Conservation (phyloP, 2,113 vertebrate species). For the Scatophagus argus region DNA sequence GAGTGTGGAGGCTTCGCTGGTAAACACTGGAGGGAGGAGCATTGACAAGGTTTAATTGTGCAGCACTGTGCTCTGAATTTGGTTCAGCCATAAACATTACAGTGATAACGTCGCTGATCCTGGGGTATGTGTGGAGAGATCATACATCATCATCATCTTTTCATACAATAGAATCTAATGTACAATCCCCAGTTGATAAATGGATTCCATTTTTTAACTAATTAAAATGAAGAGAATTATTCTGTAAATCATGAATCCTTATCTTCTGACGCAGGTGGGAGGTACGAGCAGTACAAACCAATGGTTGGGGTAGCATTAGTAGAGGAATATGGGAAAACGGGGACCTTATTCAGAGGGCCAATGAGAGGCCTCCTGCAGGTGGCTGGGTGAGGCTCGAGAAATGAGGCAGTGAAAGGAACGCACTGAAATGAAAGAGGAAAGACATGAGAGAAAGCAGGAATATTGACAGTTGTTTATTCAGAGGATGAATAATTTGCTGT, state of each 20-base stretch:
- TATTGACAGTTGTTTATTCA: background rate
- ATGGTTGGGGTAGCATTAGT: background rate
- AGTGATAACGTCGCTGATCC: background rate
- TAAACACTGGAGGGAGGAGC: background rate
- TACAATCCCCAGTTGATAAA: background rate
- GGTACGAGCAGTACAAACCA: too few relatives aligned
- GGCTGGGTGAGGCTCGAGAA: background rate
- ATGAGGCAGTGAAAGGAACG: background rate
- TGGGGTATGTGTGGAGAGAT: background rate
- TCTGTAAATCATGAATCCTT: background rate
- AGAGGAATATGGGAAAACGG: background rate
- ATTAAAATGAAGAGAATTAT: background rate
- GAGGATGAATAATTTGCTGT: background rate
- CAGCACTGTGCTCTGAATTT: background rate
- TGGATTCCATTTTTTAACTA: background rate
- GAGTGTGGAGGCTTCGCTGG: too few relatives aligned
- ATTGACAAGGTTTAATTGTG: background rate
- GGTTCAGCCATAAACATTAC: background rate
- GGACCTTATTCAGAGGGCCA: background rate
- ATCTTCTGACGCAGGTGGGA: background rate
- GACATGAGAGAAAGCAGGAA: background rate
- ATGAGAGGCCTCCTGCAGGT: too few relatives aligned
- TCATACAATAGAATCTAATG: background rate
- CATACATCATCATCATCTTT: background rate
- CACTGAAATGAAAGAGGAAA: background rate